Evolutionary conservation across 2,797 vertebrate genomes (phyloP), one percentile per base, ranked within the genome.

Genomic region (Gobionotothen gibberifrons): DNA sequence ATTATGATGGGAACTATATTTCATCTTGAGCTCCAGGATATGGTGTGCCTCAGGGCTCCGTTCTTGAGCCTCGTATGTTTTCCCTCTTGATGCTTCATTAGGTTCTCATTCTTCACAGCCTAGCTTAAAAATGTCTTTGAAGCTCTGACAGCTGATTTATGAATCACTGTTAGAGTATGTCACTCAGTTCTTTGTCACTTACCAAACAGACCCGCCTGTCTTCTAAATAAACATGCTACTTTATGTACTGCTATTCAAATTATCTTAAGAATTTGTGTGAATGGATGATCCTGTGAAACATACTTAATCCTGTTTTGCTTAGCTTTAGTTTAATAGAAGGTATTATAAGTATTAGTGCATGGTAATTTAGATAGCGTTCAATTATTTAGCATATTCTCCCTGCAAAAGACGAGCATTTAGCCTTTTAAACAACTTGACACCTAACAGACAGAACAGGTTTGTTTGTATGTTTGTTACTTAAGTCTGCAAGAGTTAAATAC

Each of bases 131-230:
- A 36, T 9, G 8, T 36, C 6, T 9, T 36, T 36, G 32, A 9
- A 36, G 6, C 6, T 36, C 6, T 36, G 32, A 36, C 32, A 36
- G 32, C 39, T 53, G 49, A 51, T 43, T 43, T 17, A 13, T 64
- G 47, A 79, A 47, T 69, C 42, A 53, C 46, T 64, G 70, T 56
- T 10, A 49, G 6, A 9, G 32, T 9, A 44, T 13, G 8, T 43
- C 17, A 21, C 13, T 52, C 16, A 64, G 21, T 19, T 62, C 26
- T 60, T 4, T 9, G 15, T 32, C 55, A 26, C 5, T 5, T 21
- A 40, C 36, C 55, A 78, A 72, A 48, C 29, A 43, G 43, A 54
- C 32, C 8, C 16, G 52, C 46, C 51, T 55, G 67, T 66, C 53
- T 6, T 13, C 54, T 47, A 19, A 51, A 51, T 14, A 72, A 64